phyloP scores from a whole-genome alignment of 2,888 invertebrate species.

The Panzeria rudis region DNA sequence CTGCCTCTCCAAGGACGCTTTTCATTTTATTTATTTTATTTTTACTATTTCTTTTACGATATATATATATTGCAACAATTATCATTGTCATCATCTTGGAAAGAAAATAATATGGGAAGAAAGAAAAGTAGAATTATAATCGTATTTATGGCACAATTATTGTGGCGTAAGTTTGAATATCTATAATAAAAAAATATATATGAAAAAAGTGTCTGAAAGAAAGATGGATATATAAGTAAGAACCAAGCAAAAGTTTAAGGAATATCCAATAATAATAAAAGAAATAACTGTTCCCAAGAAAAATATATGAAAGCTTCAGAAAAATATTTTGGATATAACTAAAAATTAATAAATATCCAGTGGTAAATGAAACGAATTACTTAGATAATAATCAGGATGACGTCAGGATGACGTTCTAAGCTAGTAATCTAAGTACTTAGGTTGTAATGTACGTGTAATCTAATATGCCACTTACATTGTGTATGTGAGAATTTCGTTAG shows the following conservation, averaged over 20 bases:
- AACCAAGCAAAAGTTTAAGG: conserved; percentile 13
- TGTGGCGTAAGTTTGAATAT: conserved; percentile 34
- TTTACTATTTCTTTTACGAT: background rate
- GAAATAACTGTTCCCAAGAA: too few relatives aligned
- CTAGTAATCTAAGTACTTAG: too few relatives aligned
- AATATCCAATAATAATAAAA: too few relatives aligned
- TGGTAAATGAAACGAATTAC: too few relatives aligned
- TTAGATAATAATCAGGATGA: too few relatives aligned
- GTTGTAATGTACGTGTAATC: too few relatives aligned
- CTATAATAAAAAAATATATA: background rate
- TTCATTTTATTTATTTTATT: background rate
- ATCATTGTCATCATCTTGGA: background rate
- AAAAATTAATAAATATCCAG: too few relatives aligned
- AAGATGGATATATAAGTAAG: background rate
- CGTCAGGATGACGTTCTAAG: too few relatives aligned
- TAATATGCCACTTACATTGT: too few relatives aligned
- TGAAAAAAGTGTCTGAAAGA: background rate
- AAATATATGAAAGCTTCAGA: too few relatives aligned
- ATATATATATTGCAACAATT: background rate
- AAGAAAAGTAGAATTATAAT: conserved; percentile 36
- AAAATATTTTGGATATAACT: too few relatives aligned
- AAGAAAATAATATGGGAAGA: conserved; percentile 17
- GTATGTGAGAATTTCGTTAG: too few relatives aligned
- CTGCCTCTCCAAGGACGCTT: conserved; percentile 4
- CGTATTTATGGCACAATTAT: conserved; percentile 56